These are phyloP conservation scores for Ophioninae sp. DNA, from an alignment of 2,888 invertebrate genomes.

Conservation along the genomic window DNA sequence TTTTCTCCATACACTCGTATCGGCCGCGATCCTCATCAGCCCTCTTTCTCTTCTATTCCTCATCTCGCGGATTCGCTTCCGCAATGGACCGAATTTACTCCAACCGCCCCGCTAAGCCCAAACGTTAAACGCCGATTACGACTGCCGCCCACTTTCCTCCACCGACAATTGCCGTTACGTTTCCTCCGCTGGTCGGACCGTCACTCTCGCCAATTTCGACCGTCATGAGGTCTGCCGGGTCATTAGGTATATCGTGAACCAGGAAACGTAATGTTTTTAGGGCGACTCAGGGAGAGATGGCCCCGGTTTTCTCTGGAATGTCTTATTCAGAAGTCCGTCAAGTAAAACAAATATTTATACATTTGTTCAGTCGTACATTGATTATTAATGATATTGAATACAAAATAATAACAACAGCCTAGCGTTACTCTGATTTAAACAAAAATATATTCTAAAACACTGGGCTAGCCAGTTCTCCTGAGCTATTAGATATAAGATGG, in stretches of 20 bases:
- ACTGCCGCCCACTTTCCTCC: slow-evolving; percentile 14
- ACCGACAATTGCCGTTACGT: neutral
- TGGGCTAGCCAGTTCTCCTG: too few species aligned
- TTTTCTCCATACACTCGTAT: slow-evolving; percentile 8
- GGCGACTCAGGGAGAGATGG: too few species aligned
- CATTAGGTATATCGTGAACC: neutral
- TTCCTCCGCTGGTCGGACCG: neutral
- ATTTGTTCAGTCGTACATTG: too few species aligned
- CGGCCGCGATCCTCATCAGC: slow-evolving; percentile 22
- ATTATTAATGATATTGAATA: too few species aligned
- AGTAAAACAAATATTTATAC: too few species aligned
- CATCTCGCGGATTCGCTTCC: slow-evolving; percentile 38
- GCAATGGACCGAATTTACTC: slow-evolving; percentile 65
- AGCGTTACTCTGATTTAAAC: too few species aligned
- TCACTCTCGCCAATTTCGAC: slow-evolving; percentile 20
- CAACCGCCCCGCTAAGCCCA: slow-evolving; percentile 71
- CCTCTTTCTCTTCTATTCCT: slow-evolving; percentile 16
- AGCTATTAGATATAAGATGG: too few species aligned
- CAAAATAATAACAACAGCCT: too few species aligned
- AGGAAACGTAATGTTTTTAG: slow-evolving; percentile 18
- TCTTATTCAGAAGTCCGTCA: too few species aligned
- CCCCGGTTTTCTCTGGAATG: too few species aligned
- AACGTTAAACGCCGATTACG: slow-evolving; percentile 75
- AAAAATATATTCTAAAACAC: too few species aligned
- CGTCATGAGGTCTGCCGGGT: neutral